phyloP scores from a whole-genome alignment of 2,113 vertebrate species.

The Rattus rattus region DNA sequence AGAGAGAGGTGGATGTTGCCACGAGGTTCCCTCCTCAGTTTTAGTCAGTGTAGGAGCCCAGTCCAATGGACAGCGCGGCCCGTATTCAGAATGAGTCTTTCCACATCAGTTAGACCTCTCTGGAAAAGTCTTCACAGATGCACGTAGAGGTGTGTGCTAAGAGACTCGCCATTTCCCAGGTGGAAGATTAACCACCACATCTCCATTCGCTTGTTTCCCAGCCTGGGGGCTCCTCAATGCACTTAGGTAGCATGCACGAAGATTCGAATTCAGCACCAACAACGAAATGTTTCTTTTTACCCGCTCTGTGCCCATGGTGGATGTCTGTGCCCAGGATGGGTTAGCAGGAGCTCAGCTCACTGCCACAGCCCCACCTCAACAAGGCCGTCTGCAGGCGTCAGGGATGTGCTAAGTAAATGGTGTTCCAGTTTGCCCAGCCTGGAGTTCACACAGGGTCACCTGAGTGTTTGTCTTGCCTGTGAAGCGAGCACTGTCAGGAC shows the following conservation, averaged over 20 bases:
- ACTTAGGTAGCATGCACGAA: fast-evolving
- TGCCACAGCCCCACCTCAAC: fast-evolving
- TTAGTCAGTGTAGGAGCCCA: not conserved
- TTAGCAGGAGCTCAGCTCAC: not conserved
- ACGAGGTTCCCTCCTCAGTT: not conserved
- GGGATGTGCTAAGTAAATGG: fast-evolving
- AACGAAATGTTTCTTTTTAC: not conserved
- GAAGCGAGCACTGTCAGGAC: not conserved
- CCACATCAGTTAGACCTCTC: not conserved
- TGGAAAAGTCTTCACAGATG: not conserved
- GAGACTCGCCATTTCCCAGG: too few species aligned
- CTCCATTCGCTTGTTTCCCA: too few species aligned
- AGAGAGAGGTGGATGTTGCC: not conserved
- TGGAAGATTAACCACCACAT: not conserved
- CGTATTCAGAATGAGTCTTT: not conserved
- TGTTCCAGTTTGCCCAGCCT: not conserved
- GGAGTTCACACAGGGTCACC: not conserved
- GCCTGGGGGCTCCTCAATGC: not conserved
- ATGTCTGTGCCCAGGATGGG: fast-evolving
- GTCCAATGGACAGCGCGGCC: too few species aligned
- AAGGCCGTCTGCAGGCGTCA: fast-evolving
- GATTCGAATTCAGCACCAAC: too few species aligned
- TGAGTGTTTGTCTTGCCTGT: not conserved
- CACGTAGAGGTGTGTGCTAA: not conserved
- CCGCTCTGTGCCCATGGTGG: too few species aligned